Percentiles rank a stretch among this genome's conserved stretches.
These are phyloP conservation scores for Agrenia bidenticulata DNA, from an alignment of 2,888 invertebrate species.

Conservation along the genomic window DNA sequence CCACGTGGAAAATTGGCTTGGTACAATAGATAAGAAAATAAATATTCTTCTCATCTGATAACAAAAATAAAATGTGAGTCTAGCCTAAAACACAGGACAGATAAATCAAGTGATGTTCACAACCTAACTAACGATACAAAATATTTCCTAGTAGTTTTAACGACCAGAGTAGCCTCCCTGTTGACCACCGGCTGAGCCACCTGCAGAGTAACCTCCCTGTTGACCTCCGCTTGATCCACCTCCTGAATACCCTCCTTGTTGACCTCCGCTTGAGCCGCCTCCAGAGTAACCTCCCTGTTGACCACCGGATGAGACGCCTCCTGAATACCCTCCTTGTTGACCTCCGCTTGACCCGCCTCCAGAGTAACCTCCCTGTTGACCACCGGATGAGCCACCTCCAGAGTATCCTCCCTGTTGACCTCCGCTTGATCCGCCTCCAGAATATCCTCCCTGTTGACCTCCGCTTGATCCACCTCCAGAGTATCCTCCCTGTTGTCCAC, in stretches of 20 bases:
- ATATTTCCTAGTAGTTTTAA: too few species aligned
- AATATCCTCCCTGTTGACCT: background rate
- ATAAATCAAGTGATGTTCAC: too few species aligned
- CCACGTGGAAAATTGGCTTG: too few species aligned
- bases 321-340: constrained; percentile 5
- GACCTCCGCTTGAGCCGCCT: constrained; percentile 6
- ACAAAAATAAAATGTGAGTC: too few species aligned
- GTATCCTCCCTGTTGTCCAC: constrained; percentile 3
- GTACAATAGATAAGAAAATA: too few species aligned
- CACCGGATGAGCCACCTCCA: background rate
- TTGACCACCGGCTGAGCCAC: constrained; percentile 3
- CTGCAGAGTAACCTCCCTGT: constrained; percentile 2
- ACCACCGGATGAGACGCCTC: constrained; percentile 2
- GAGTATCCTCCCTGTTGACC: background rate
- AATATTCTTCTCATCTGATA: too few species aligned
- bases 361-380: constrained; percentile 7
- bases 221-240: constrained; percentile 12
- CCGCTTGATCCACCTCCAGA: constrained; percentile 10
- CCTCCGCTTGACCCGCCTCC: constrained; percentile 1
- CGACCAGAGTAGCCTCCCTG: constrained; percentile 7
- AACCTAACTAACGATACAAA: too few species aligned
- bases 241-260: constrained; percentile 3
- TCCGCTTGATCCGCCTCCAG: background rate
- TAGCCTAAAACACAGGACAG: too few species aligned
- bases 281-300: background rate